These are phyloP conservation scores for Nasonovia ribisnigri DNA, from an alignment of 2,888 invertebrate species.

Conservation along the genomic window DNA sequence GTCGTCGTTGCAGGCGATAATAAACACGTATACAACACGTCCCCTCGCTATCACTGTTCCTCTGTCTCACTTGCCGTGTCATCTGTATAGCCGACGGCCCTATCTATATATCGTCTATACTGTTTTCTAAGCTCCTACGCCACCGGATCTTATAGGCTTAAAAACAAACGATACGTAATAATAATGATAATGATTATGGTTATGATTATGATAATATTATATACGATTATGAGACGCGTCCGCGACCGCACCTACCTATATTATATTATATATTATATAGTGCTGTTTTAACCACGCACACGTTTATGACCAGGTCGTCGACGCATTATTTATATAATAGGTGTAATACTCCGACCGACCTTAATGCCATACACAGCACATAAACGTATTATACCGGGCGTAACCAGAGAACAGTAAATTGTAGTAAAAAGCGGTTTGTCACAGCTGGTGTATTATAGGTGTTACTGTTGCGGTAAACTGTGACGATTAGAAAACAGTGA, in stretches of 20 bases:
- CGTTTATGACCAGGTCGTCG: not conserved
- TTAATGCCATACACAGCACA: not conserved
- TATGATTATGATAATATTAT: not conserved
- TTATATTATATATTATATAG: not conserved
- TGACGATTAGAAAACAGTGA: not conserved
- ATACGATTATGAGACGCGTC: not conserved
- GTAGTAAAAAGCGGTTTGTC: not conserved
- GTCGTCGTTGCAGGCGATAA: slow-evolving; percentile 30
- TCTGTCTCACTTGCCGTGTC: not conserved
- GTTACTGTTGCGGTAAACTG: not conserved
- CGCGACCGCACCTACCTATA: not conserved
- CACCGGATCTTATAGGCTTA: not conserved
- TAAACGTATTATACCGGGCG: not conserved
- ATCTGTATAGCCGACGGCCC: not conserved
- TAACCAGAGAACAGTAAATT: not conserved
- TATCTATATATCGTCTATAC: not conserved
- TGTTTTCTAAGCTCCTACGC: not conserved
- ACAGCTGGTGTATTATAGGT: not conserved
- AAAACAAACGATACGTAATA: not conserved
- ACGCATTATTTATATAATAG: not conserved
- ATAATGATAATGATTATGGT: not conserved
- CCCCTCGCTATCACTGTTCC: not conserved
- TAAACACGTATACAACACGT: slow-evolving; percentile 41
- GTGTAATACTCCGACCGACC: not conserved
- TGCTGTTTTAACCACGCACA: not conserved